phyloP scores from a whole-genome alignment of 2,888 invertebrate genomes.

The Tenodera sinensis region DNA sequence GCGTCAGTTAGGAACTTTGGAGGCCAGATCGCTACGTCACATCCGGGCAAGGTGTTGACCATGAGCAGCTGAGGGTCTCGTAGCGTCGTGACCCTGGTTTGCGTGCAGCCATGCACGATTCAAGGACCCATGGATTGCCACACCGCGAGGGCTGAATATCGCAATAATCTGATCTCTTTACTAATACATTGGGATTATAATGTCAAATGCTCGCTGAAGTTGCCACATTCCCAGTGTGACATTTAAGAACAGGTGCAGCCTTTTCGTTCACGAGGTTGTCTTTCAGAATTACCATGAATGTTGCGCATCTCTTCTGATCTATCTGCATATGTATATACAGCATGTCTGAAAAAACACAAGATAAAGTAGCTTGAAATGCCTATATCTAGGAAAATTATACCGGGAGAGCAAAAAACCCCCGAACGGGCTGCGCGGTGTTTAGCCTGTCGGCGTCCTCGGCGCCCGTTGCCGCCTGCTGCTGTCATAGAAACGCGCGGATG shows the following conservation, averaged over 20 bases:
- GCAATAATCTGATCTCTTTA: not conserved
- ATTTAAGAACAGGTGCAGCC: not conserved
- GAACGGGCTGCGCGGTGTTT: too few species aligned
- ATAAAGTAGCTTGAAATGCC: too few species aligned
- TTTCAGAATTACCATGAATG: not conserved
- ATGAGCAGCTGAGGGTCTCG: conserved; percentile 1
- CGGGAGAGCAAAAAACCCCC: too few species aligned
- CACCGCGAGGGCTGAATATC: not conserved
- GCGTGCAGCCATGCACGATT: conserved; percentile 17
- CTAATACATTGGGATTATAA: not conserved
- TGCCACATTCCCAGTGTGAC: not conserved
- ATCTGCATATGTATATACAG: not conserved
- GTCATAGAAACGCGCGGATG: too few species aligned
- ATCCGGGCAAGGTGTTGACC: conserved; percentile 8
- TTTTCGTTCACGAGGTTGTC: not conserved
- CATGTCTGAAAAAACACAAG: too few species aligned
- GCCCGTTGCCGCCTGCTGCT: too few species aligned
- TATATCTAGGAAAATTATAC: too few species aligned
- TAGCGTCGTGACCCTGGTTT: conserved; percentile 13
- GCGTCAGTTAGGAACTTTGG: not conserved
- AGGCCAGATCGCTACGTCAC: not conserved
- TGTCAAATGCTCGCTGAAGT: not conserved
- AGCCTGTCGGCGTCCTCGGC: too few species aligned
- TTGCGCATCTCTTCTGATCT: not conserved
- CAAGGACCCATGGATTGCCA: conserved; percentile 13